Conservation (phyloP, 2,888 invertebrate species). For the Stratiomys singularior region DNA sequence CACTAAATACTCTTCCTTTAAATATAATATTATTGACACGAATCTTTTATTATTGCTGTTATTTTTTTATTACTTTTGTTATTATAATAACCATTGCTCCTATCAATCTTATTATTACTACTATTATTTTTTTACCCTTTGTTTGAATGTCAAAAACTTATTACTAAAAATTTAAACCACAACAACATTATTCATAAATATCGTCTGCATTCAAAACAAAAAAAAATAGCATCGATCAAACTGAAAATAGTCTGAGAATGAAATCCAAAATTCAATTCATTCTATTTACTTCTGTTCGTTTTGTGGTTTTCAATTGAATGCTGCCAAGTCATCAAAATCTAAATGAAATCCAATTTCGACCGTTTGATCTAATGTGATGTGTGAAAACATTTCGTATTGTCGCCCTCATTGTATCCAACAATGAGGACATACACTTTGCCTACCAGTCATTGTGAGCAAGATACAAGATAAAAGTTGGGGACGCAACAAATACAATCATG, state of each 20-base stretch:
- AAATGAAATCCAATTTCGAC: conserved; percentile 3
- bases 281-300: background rate
- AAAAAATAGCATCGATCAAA: background rate
- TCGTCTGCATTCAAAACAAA: background rate
- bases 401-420: conserved; percentile 9
- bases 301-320: no score
- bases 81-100: no score
- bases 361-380: background rate
- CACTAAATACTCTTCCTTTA: no score
- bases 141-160: no score
- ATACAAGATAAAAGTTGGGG: no score
- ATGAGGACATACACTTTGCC: conserved; percentile 10
- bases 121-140: no score
- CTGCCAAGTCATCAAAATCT: background rate
- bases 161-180: no score
- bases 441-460: background rate
- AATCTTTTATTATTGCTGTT: no score
- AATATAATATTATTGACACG: no score
- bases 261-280: conserved; percentile 6
- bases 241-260: background rate
- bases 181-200: no score
- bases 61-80: no score
- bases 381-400: background rate
- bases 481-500: background rate
- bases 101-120: no score